Evolutionary conservation across 2,113 vertebrate genomes (phyloP), one percentile per base, ranked within the genome.

Genomic region (Rhagologus leucostigma): DNA sequence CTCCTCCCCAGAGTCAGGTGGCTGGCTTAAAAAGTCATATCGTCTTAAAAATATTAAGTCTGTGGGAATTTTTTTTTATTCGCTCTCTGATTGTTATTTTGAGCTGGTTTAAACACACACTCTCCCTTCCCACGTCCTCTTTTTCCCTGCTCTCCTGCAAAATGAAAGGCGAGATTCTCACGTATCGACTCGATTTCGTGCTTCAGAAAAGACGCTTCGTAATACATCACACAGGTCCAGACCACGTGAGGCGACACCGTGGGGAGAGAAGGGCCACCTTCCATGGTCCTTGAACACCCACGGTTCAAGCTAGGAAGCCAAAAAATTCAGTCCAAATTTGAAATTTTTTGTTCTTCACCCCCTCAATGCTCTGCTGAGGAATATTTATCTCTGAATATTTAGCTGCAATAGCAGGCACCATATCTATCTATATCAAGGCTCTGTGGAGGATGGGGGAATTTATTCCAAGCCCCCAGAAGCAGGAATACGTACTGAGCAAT

Each of bases 21-120:
- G 83, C 65, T 42, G 64, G 22, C 50, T 96, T 89, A 49, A 89
- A 90, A 84, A 96, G 96, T 94, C 93, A 92, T 52, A 6, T 3
- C 6, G 41, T 37, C 75, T 87, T 93, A 84, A 94, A 95, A 92
- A 94, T 84, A 90, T 24, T 52, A 84, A 64, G 69, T 82, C 79
- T 73, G 76, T 19, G 90, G 73, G 68, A 47, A 10, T 27, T 55
- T 60, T 90, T 71, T 41, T 22, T 27, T 13, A 56, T 90, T 83
- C 22, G 5, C 59, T 68, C 92, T 92, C 60, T 84, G 57, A 16
- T 67, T 2, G 30, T 77, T 91, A 89, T 93, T 93, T 91, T 41
- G 67, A 87, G 68, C 86, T 8, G 60, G 39, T 77, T 90, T n/a
- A 9, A 90, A 19, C 13, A 35, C 37, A 0, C 55, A 57, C 62